Conservation (phyloP, 1,140 invertebrate species). For the Drosophila sucinea region DNA sequence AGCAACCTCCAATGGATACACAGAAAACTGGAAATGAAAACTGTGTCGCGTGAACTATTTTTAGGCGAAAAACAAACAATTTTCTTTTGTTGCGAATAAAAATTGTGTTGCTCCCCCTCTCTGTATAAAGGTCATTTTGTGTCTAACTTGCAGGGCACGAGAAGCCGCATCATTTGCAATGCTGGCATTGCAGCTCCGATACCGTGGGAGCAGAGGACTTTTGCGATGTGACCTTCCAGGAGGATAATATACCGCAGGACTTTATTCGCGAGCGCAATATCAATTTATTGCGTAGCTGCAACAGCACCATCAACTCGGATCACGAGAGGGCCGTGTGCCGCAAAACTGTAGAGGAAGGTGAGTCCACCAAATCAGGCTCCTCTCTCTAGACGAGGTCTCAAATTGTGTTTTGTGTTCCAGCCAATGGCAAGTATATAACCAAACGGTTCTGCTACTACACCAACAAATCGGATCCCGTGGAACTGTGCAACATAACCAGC, state of each 20-base stretch:
- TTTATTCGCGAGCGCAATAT: conserved; percentile 68
- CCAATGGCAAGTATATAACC: conserved; percentile 70
- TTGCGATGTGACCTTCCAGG: conserved; percentile 72
- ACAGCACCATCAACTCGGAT: conserved; percentile 73
- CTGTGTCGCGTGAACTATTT: conserved; percentile 35
- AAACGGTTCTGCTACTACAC: conserved; percentile 82
- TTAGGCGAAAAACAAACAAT: conserved; percentile 21
- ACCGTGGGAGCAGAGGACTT: conserved; percentile 75
- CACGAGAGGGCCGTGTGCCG: conserved; percentile 77
- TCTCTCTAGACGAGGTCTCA: not conserved
- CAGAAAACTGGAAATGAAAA: conserved; percentile 24
- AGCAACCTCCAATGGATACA: not conserved
- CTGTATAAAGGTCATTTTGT: conserved; percentile 35
- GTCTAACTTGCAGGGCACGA: conserved; percentile 42
- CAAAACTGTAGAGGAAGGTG: conserved; percentile 78
- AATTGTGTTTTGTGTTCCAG: conserved; percentile 34
- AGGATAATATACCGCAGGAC: conserved; percentile 73
- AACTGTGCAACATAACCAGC: conserved; percentile 66
- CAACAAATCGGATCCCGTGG: conserved; percentile 73
- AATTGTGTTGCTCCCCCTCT: conserved; percentile 13
- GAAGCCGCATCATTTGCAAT: conserved; percentile 57
- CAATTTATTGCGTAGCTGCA: conserved; percentile 70
- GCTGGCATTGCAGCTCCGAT: conserved; percentile 80
- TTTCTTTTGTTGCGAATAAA: conserved; percentile 15
- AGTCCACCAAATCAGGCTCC: conserved; percentile 24